A percentile compares a stretch with the other conserved stretches of the same genome.
Conservation (phyloP, 2,797 vertebrate genomes). For the Platyrinchus mystaceus region DNA sequence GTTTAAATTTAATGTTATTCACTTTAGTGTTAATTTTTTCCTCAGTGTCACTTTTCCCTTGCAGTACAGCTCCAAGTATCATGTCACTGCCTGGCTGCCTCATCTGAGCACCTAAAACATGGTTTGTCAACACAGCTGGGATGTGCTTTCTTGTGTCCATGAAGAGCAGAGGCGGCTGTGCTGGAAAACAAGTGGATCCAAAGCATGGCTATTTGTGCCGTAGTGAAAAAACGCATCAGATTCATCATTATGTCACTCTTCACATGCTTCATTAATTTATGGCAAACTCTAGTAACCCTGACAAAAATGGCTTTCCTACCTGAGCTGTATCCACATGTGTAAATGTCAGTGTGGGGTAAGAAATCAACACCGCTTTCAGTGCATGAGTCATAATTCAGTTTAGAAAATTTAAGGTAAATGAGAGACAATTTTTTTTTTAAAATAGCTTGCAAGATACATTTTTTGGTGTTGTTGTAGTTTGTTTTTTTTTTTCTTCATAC, state of each 20-base stretch:
- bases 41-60: background rate
- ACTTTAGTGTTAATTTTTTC: background rate
- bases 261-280: background rate
- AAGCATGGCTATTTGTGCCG: background rate
- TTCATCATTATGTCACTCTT: background rate
- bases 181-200: background rate
- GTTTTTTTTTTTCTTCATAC: no score
- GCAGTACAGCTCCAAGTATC: background rate
- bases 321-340: background rate
- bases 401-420: no score
- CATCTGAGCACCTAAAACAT: background rate
- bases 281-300: background rate
- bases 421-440: no score
- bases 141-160: constrained; percentile 5
- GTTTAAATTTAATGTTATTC: background rate
- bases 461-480: no score
- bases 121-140: background rate
- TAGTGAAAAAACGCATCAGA: background rate
- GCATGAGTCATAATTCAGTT: background rate
- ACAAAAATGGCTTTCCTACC: background rate
- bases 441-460: no score
- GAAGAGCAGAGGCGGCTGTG: constrained; percentile 29
- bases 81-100: background rate
- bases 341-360: background rate
- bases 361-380: background rate